Conservation (phyloP, 53 echinoderm and acorn worm species). For the Holothuria leucospilota region DNA sequence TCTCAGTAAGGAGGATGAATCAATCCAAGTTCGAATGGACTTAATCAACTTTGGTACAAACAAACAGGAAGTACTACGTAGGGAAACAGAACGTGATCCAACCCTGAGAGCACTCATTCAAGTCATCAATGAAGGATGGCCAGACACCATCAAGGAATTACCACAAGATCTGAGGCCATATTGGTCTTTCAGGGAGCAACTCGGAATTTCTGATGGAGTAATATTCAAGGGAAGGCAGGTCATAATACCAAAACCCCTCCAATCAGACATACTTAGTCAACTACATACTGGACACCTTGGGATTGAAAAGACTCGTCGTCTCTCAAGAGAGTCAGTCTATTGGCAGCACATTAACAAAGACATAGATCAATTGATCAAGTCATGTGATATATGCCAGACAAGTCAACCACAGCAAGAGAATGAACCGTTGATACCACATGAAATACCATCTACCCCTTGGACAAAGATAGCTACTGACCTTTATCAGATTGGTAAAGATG, state of each 20-base stretch:
- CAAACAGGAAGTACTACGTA: conserved; percentile 49
- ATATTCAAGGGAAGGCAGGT: too few relatives aligned
- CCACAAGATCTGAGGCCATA: too few relatives aligned
- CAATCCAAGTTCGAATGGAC: conserved; percentile 21
- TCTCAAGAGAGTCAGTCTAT: too few relatives aligned
- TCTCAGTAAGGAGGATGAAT: background rate
- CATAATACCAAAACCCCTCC: too few relatives aligned
- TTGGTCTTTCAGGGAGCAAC: too few relatives aligned
- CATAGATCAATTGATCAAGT: conserved; percentile 40
- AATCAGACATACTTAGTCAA: too few relatives aligned
- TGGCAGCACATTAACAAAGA: conserved; percentile 68
- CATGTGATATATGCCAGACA: conserved; percentile 52
- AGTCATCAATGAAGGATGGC: conserved; percentile 43
- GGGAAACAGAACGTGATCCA: conserved; percentile 58
- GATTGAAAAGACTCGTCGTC: too few relatives aligned
- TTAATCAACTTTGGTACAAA: conserved; percentile 64
- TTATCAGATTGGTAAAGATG: background rate
- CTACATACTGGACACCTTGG: too few relatives aligned
- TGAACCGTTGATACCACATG: too few relatives aligned
- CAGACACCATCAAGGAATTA: too few relatives aligned
- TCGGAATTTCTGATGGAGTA: too few relatives aligned
- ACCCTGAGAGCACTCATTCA: conserved; percentile 30
- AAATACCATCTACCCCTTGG: conserved; percentile 46
- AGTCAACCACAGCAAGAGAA: too few relatives aligned
- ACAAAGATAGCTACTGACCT: conserved; percentile 46